Evolutionary conservation across 2,113 vertebrate species (phyloP).

Genomic region (Rhipidura dahli): DNA sequence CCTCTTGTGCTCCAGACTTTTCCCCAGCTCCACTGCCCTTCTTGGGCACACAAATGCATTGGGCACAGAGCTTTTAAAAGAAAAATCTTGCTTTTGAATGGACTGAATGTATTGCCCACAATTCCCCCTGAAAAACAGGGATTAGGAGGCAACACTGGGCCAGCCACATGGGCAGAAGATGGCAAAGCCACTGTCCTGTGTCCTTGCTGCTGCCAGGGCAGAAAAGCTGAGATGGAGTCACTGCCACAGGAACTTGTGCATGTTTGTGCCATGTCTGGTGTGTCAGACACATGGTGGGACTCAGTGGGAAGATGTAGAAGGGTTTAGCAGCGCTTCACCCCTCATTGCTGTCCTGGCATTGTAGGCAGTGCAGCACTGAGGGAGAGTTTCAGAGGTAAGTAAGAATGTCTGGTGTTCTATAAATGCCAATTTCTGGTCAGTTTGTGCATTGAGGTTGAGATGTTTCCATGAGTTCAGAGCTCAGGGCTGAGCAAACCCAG

Average conservation of each 20-base stretch:
- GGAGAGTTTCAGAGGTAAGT: not conserved
- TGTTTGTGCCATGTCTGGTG: rapidly evolving
- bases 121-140: not conserved
- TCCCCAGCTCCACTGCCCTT: not conserved
- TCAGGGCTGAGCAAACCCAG: not conserved
- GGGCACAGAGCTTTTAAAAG: not conserved
- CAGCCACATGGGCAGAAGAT: not conserved
- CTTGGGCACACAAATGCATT: not conserved
- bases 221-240: not conserved
- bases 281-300: rapidly evolving
- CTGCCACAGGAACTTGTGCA: rapidly evolving
- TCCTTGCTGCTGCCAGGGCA: not conserved
- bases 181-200: not conserved
- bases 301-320: not conserved
- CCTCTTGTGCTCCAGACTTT: not conserved
- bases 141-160: not conserved
- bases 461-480: not conserved
- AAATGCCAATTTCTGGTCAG: rapidly evolving
- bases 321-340: rapidly evolving
- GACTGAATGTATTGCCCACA: not conserved
- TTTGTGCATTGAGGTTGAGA: not conserved
- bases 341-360: rapidly evolving
- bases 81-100: not conserved
- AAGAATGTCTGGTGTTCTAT: too few relatives aligned
- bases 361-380: not conserved